phyloP scores from a whole-genome alignment of 2,797 vertebrate species.

The Triplophysa bombifrons region DNA sequence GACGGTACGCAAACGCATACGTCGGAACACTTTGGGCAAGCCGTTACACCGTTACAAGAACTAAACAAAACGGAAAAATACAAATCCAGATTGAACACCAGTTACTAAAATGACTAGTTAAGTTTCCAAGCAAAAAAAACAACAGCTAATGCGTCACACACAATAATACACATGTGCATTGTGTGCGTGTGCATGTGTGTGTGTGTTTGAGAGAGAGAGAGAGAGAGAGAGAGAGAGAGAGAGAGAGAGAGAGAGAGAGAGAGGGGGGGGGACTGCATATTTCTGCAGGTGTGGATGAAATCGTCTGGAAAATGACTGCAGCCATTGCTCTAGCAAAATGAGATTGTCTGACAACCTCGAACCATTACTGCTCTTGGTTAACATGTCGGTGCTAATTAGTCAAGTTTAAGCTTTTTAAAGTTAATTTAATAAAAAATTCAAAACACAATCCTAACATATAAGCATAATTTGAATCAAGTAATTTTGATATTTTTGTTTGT shows the following conservation, averaged over 20 bases:
- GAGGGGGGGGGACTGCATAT: constrained; percentile 24
- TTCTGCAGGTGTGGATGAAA: constrained; percentile 57
- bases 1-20: not conserved
- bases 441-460: not conserved
- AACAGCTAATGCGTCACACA: not conserved
- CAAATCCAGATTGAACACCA: not conserved
- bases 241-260: constrained; percentile 1
- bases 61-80: not conserved
- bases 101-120: not conserved
- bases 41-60: not conserved
- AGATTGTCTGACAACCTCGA: constrained; percentile 15
- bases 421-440: too few species aligned
- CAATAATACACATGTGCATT: not conserved
- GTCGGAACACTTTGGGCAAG: not conserved
- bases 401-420: not conserved
- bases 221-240: constrained; percentile 6
- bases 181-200: constrained; percentile 13
- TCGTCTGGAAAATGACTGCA: constrained; percentile 54
- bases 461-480: not conserved
- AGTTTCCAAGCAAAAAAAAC: not conserved
- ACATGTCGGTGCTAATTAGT: not conserved
- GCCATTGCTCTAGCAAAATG: constrained; percentile 48
- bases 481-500: too few species aligned
- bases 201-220: constrained; percentile 26
- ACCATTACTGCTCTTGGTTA: constrained; percentile 30